Evolutionary conservation across 2,113 vertebrate genomes (phyloP).

Genomic region (Pyxicephalus adspersus): DNA sequence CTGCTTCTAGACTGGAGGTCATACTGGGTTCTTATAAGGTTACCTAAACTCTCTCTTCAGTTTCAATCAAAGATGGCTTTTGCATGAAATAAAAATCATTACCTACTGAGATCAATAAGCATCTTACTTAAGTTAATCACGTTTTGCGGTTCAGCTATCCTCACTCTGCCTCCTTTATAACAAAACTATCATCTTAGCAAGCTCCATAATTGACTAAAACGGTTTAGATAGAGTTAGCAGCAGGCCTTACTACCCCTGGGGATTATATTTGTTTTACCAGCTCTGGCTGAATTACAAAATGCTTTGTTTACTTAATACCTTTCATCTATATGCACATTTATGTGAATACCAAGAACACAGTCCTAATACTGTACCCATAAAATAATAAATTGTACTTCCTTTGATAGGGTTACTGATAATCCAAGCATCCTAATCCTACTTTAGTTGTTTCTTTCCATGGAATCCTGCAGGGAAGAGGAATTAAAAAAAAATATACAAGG

Average conservation of each 20-base stretch:
- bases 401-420: neutral
- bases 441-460: too few relatives aligned
- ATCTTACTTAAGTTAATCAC: conserved; percentile 25
- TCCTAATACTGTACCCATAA: neutral
- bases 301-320: neutral
- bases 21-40: conserved; percentile 34
- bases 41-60: conserved; percentile 18
- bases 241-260: neutral
- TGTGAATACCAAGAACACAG: neutral
- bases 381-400: neutral
- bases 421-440: too few relatives aligned
- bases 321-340: neutral
- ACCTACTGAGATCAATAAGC: conserved; percentile 11
- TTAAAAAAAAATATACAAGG: too few relatives aligned
- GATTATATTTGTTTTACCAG: neutral
- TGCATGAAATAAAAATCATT: conserved; percentile 6
- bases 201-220: conserved; percentile 28
- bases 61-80: conserved; percentile 41
- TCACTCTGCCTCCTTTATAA: conserved; percentile 23
- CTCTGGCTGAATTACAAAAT: neutral
- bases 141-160: conserved; percentile 15
- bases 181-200: conserved; percentile 26
- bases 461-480: too few relatives aligned
- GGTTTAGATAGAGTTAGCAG: conserved; percentile 6
- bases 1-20: neutral